Conservation (phyloP, 2,113 vertebrate species). For the Colossoma macropomum region DNA sequence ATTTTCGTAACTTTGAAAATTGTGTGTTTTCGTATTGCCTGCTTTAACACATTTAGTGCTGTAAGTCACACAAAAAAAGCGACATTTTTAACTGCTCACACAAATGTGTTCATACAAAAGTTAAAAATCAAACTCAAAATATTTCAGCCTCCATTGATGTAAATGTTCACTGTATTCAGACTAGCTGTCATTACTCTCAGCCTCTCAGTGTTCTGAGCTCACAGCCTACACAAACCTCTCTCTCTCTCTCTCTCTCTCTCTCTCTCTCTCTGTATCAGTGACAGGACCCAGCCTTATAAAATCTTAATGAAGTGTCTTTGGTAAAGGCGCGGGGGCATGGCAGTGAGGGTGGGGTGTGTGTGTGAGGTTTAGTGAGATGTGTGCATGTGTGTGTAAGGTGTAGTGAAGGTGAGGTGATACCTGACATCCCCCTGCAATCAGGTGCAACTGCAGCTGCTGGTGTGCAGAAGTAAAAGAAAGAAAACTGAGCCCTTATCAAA, state of each 20-base stretch:
- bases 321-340: conserved; percentile 35
- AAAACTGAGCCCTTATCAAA: neutral
- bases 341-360: conserved; percentile 20
- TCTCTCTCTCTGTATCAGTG: conserved; percentile 45
- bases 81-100: too few relatives aligned
- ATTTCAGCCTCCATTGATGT: neutral
- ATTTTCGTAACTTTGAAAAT: too few relatives aligned
- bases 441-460: conserved; percentile 20
- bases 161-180: neutral
- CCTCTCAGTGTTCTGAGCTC: neutral
- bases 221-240: neutral
- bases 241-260: conserved; percentile 34
- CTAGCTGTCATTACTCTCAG: neutral
- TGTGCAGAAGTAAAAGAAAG: neutral
- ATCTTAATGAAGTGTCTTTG: conserved; percentile 53
- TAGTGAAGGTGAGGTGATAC: conserved; percentile 36
- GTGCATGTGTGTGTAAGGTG: conserved; percentile 16
- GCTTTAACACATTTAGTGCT: too few relatives aligned
- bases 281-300: conserved; percentile 46
- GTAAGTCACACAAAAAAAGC: too few relatives aligned
- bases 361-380: conserved; percentile 27
- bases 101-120: too few relatives aligned
- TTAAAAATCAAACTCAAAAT: too few relatives aligned
- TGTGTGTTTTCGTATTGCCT: too few relatives aligned
- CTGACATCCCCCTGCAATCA: conserved; percentile 39